Base-by-base conservation (phyloP, 2,888 invertebrate species). In the Thecophora atra region DNA sequence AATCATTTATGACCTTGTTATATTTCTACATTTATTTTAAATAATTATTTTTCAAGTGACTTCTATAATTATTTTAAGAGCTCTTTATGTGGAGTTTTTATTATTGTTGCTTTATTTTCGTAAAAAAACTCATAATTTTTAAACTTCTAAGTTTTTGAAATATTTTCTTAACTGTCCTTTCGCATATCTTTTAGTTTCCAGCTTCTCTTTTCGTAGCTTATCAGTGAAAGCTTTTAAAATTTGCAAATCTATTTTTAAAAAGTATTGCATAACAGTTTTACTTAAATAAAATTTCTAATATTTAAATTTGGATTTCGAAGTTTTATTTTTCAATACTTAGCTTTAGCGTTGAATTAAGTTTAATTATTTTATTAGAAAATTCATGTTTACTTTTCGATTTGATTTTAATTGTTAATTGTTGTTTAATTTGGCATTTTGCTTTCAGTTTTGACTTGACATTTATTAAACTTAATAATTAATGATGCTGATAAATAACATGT, bases 401-500 rank as follows among this genome's bases (percentile, higher is more conserved):
- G n/a, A n/a, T n/a, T n/a, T n/a, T n/a, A n/a, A n/a, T n/a, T n/a
- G n/a, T n/a, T n/a, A n/a, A n/a, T 8, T 37, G 11, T 37, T 37
- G 19, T 47, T 62, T 19, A 58, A 28, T 13, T 24, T 58, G 28
- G 24, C 26, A 17, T 62, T n/a, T n/a, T n/a, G n/a, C 37, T 60
- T 51, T 30, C 26, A 15, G 54, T 52, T 47, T 52, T 17, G n/a
- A 54, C 28, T 60, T 24, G 58, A 30, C 47, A 60, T 69, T 70
- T 62, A 62, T 30, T 78, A 75, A 76, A 73, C 75, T 75, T 52
- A 69, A 71, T 70, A 78, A 71, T 75, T 71, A 44, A 82, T 81
- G n/a, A n/a, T 80, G 80, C 81, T 81, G 81, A 78, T 80, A 69
- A 15, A 66, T 63, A 65, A n/a, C n/a, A n/a, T n/a, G n/a, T n/a